Percentiles rank a stretch among this genome's conserved stretches.
Evolutionary conservation across 2,888 invertebrate species (phyloP).

Genomic region (Arge pagana): DNA sequence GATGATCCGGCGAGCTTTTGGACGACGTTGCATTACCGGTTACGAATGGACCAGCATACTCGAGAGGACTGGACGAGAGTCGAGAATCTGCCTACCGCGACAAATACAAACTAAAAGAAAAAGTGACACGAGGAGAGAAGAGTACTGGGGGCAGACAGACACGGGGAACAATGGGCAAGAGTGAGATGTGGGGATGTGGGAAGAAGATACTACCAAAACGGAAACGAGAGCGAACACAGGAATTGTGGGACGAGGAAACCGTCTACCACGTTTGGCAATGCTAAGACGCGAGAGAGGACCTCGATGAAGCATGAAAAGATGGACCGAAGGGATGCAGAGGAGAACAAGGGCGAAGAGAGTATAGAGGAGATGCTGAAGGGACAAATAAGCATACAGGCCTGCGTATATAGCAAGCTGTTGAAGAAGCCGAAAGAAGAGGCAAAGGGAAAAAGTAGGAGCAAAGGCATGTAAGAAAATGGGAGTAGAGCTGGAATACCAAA

Average conservation of each 20-base stretch:
- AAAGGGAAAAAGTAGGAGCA: too few relatives aligned
- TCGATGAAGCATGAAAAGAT: not conserved
- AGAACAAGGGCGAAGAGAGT: not conserved
- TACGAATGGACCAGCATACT: conserved; percentile 15
- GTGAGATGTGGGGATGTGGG: conserved; percentile 23
- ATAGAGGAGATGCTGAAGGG: conserved; percentile 2
- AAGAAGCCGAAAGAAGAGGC: not conserved
- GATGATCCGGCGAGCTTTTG: too few relatives aligned
- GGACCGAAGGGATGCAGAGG: not conserved
- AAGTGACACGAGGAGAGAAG: not conserved
- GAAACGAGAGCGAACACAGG: conserved; percentile 8
- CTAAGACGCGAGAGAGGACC: not conserved
- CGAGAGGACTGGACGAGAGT: conserved; percentile 11
- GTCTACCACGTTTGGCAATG: conserved; percentile 17
- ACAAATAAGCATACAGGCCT: not conserved
- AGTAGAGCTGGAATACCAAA: too few relatives aligned
- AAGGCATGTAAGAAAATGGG: too few relatives aligned
- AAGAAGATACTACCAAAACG: conserved; percentile 2
- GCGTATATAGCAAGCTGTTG: not conserved
- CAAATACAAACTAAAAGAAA: conserved; percentile 18
- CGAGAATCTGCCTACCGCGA: conserved; percentile 11
- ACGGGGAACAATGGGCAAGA: conserved; percentile 17
- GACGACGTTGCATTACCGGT: too few relatives aligned
- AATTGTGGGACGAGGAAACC: conserved; percentile 5
- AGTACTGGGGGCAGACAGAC: conserved; percentile 14